Percentiles rank a stretch among this genome's conserved stretches.
Conservation (phyloP, 2,113 vertebrate species). For the Alethe diademata region DNA sequence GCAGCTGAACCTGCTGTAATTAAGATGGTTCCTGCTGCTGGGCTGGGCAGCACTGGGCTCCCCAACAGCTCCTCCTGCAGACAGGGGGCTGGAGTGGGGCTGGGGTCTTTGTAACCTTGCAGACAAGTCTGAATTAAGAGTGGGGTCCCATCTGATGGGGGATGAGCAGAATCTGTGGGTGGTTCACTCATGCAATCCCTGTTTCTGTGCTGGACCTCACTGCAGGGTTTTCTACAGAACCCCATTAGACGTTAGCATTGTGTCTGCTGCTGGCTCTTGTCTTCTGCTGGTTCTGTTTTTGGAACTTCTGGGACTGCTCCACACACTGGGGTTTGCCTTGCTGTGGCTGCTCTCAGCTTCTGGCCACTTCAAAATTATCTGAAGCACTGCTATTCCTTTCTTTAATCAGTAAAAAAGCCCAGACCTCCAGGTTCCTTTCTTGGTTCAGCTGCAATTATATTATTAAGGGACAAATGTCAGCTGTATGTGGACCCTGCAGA, state of each 20-base stretch:
- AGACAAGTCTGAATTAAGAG: background rate
- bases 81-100: background rate
- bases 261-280: background rate
- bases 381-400: background rate
- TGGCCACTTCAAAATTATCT: background rate
- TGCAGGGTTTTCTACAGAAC: background rate
- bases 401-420: background rate
- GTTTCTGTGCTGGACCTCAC: background rate
- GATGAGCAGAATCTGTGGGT: rapidly evolving
- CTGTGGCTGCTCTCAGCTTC: background rate
- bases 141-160: background rate
- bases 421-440: constrained; percentile 1
- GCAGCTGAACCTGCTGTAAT: background rate
- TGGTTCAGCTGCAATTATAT: background rate
- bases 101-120: background rate
- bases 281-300: background rate
- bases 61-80: background rate
- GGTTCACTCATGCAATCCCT: rapidly evolving
- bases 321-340: background rate
- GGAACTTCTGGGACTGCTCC: background rate
- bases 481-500: background rate
- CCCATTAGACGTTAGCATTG: rapidly evolving
- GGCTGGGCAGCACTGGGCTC: background rate
- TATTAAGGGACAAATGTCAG: background rate
- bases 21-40: background rate